Percentiles rank a stretch among this genome's conserved stretches.
Evolutionary conservation across 2,113 vertebrate species (phyloP).

Genomic region (Mixornis gularis): DNA sequence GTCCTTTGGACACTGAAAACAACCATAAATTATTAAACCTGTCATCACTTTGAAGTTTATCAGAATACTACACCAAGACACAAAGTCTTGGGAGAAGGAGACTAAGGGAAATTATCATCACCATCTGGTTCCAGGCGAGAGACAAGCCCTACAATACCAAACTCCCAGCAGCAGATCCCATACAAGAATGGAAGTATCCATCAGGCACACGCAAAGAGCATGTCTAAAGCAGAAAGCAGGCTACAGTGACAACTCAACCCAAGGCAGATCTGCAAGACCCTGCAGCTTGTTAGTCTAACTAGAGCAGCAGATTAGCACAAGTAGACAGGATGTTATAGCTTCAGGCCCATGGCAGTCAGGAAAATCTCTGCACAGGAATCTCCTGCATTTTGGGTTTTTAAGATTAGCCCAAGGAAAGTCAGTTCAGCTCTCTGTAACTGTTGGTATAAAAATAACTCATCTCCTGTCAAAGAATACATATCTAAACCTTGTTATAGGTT

Average conservation of each 20-base stretch:
- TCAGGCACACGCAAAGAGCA: background rate
- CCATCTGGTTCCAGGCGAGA: background rate
- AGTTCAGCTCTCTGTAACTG: background rate
- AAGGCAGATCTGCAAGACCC: background rate
- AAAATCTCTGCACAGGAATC: background rate
- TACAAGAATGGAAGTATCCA: background rate
- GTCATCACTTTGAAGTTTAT: background rate
- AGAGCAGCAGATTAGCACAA: slow-evolving; percentile 12
- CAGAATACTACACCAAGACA: background rate
- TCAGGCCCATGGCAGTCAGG: background rate
- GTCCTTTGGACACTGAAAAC: background rate
- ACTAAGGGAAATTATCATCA: background rate
- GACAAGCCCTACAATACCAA: background rate
- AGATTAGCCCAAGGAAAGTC: slow-evolving; percentile 5
- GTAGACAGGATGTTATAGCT: background rate
- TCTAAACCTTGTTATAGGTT: background rate
- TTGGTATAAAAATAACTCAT: slow-evolving; percentile 15
- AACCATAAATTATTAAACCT: background rate
- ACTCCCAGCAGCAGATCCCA: background rate
- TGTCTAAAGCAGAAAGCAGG: background rate
- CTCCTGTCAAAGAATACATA: background rate
- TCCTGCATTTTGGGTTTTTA: background rate
- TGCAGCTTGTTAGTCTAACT: background rate
- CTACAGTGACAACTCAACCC: background rate
- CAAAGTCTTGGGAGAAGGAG: background rate